Percentiles rank a stretch among this genome's conserved stretches.
Evolutionary conservation across 2,113 vertebrate genomes (phyloP).

Genomic region (Psephotus haematonotus): DNA sequence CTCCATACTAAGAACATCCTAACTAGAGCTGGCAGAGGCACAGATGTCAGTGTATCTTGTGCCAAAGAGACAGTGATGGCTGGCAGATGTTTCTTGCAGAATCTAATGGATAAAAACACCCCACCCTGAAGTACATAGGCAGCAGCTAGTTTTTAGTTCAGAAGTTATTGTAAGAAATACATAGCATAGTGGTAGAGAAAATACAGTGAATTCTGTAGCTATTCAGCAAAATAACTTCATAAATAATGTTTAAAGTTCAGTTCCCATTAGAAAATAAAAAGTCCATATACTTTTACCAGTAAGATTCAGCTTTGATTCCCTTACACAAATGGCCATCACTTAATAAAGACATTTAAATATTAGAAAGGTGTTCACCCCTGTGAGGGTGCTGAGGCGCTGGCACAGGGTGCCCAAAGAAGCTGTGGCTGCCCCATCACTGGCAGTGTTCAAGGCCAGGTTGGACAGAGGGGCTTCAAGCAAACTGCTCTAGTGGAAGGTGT

Average conservation of each 20-base stretch:
- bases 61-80: neutral
- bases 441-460: neutral
- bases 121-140: neutral
- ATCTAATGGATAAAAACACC: accelerated
- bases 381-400: neutral
- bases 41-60: neutral
- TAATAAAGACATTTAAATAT: neutral
- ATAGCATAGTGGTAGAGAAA: neutral
- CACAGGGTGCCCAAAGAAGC: neutral
- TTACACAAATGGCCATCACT: accelerated
- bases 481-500: neutral
- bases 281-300: neutral
- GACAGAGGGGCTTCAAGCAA: neutral
- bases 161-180: neutral
- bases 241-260: neutral
- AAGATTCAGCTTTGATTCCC: accelerated
- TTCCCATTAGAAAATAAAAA: neutral
- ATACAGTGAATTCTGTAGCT: neutral
- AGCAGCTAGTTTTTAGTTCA: neutral
- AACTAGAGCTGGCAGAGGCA: neutral
- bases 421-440: neutral
- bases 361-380: neutral
- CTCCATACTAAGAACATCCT: neutral
- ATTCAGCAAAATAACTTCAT: neutral
- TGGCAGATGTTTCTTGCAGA: neutral